These are phyloP conservation scores for Eidolon dupreanum DNA, from an alignment of 2,797 vertebrate species.

Conservation along the genomic window DNA sequence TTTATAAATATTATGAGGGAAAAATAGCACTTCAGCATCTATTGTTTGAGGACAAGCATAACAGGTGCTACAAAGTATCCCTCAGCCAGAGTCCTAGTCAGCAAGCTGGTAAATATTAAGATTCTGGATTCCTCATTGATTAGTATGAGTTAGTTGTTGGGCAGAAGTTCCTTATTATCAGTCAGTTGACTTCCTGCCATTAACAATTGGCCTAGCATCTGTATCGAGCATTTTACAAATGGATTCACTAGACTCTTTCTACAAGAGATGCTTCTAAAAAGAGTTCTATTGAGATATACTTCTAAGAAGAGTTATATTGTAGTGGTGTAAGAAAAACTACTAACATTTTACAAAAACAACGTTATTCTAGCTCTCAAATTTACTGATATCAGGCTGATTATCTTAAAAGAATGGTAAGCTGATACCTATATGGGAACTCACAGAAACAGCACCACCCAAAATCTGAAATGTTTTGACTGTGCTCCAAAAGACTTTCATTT, in stretches of 20 bases:
- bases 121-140: constrained; percentile 10
- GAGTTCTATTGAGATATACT: background rate
- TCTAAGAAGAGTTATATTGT: background rate
- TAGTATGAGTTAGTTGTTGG: background rate
- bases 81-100: constrained; percentile 36
- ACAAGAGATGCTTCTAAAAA: background rate
- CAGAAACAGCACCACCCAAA: background rate
- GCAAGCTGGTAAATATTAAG: background rate
- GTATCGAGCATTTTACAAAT: background rate
- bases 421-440: background rate
- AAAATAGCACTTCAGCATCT: constrained; percentile 45
- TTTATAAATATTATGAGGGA: background rate
- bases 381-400: background rate
- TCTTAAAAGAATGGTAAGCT: background rate
- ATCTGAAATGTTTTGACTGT: constrained; percentile 14
- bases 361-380: background rate
- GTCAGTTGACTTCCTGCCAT: background rate
- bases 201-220: background rate
- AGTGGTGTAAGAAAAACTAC: background rate
- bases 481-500: background rate
- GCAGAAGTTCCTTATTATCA: background rate
- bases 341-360: background rate
- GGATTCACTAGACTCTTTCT: background rate
- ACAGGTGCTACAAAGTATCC: background rate
- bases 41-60: constrained; percentile 44